Evolutionary conservation across 1,140 invertebrate species (phyloP), one percentile per base, ranked within the genome.

Genomic region (Bursaphelenchus mucronatus): DNA sequence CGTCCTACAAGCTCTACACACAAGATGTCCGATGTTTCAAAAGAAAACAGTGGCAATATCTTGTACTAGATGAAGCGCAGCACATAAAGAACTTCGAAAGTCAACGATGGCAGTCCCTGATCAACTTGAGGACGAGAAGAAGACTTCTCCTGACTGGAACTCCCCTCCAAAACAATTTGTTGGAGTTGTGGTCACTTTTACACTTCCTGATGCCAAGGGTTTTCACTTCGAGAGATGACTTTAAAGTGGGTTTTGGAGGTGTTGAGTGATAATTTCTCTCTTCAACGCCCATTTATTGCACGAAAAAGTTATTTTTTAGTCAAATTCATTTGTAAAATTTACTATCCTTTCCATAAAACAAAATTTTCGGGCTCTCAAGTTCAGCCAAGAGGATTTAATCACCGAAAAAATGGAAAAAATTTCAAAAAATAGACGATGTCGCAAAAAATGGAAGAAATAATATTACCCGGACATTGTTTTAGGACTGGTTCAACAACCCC

Each of bases 81-180:
- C 97, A 99, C 82, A 99, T 99, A 62, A 99, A 99, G 85, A 99
- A 99, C 84, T 99, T 97, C 81, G 97, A 98, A 83, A 96, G 92
- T 11, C 95, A 98, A 81, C 84, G 96, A 54, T 99, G 96, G 96
- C 95, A 98, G 83, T 86, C 94, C 73, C 83, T 99, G 56, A 84
- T 99, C 8, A 97, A 97, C 82, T 97, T 99, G 83, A 89, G 94
- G 79, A 94, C 91, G 78, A 86, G 91, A 49, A 90, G 92, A 68
- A 87, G 96, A 50, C 84, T 99, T 47, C 84, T 99, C 53, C 84
- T 99, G 69, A 99, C 96, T 51, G 96, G 96, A 68, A 99, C 96
- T 43, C 96, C 96, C 39, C 86, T 99, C 63, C 96, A 99, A 85
- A 99, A 99, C 83, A 95, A 92, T 83, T 83, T 99, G 63, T 95